Percentiles rank a stretch among this genome's conserved stretches.
phyloP scores from a whole-genome alignment of 1,140 invertebrate genomes.

The Steinernema khuongi region DNA sequence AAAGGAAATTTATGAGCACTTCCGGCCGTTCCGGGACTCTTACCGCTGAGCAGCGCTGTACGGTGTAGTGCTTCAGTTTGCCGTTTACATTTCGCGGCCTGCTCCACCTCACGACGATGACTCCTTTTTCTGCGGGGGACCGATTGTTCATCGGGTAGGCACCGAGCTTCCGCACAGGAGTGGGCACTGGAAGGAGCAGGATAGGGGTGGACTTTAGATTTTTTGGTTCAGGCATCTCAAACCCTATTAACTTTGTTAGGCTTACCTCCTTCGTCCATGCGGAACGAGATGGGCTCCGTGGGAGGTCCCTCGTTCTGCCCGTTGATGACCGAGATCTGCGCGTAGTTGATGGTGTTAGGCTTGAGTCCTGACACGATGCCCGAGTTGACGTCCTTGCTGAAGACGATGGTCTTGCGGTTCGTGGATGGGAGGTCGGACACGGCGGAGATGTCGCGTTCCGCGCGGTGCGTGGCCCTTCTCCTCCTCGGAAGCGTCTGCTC shows the following conservation, averaged over 20 bases:
- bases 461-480: background rate
- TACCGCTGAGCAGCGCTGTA: constrained; percentile 59
- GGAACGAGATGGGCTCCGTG: constrained; percentile 75
- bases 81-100: constrained; percentile 88
- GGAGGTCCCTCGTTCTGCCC: constrained; percentile 79
- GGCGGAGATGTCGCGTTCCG: background rate
- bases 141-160: constrained; percentile 55
- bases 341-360: constrained; percentile 81
- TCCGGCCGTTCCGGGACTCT: background rate
- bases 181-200: constrained; percentile 43
- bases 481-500: constrained; percentile 27
- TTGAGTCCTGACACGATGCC: constrained; percentile 78
- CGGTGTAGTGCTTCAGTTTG: constrained; percentile 80
- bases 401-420: constrained; percentile 68
- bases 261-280: constrained; percentile 79
- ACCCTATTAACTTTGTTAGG: constrained; percentile 8
- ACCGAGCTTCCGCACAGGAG: constrained; percentile 46
- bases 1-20: background rate
- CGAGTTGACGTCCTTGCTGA: constrained; percentile 70
- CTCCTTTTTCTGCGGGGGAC: constrained; percentile 44
- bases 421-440: constrained; percentile 36
- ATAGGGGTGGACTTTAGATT: constrained; percentile 11
- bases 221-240: too few relatives aligned
- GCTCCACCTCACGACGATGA: constrained; percentile 69
- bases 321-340: constrained; percentile 82